Evolutionary conservation across 1,140 invertebrate species (phyloP).

Genomic region (Eumaeus atala): DNA sequence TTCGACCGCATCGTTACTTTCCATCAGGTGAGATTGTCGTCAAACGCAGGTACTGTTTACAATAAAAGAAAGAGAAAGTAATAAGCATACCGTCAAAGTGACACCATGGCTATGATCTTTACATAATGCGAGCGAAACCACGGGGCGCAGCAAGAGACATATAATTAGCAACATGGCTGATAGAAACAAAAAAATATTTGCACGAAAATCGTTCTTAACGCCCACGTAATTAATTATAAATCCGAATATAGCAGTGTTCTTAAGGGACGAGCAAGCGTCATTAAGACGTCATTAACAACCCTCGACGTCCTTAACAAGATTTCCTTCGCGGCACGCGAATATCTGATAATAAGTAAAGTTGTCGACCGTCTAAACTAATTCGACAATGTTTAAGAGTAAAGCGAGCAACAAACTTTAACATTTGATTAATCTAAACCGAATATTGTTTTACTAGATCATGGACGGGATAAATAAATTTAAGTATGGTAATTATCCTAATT

Average conservation of each 20-base stretch:
- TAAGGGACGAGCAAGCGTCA: neutral
- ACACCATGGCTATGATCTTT: no score
- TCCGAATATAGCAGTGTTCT: neutral
- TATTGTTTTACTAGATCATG: slow-evolving; percentile 8
- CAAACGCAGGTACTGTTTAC: no score
- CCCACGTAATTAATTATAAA: neutral
- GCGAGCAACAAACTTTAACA: neutral
- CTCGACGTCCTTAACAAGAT: neutral
- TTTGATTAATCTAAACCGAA: slow-evolving; percentile 6
- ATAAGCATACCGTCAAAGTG: no score
- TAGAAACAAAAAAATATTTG: neutral
- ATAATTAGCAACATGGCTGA: no score
- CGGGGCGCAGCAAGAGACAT: no score
- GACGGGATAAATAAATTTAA: neutral
- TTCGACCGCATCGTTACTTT: no score
- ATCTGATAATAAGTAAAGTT: slow-evolving; percentile 5
- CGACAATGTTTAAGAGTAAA: neutral
- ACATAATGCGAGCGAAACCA: no score
- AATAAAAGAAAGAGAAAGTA: no score
- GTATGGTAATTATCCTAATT: neutral
- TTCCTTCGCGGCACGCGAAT: no score
- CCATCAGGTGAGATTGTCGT: no score
- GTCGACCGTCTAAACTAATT: slow-evolving; percentile 2
- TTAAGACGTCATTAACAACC: slow-evolving; percentile 1
- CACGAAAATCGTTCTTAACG: neutral